These are phyloP conservation scores for Vidua macroura DNA, from an alignment of 2,113 vertebrate species.

Conservation along the genomic window DNA sequence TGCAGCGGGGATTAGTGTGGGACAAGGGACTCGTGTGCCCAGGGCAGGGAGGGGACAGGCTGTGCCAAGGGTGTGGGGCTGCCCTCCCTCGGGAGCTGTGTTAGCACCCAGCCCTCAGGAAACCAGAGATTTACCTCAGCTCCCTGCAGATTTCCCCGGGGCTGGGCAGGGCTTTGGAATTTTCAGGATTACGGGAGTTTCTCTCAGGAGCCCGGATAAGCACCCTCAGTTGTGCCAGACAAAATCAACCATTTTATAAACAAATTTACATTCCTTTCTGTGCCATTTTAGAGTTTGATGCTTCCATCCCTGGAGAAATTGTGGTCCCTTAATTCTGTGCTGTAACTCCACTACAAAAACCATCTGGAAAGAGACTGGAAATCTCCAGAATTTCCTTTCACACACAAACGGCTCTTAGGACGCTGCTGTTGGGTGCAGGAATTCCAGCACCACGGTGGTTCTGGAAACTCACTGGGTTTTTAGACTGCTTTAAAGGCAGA, in stretches of 20 bases:
- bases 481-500: neutral
- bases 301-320: neutral
- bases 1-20: neutral
- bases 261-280: neutral
- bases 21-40: neutral
- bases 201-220: too few relatives aligned
- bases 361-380: neutral
- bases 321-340: neutral
- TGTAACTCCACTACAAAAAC: neutral
- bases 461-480: accelerated
- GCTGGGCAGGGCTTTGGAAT: too few relatives aligned
- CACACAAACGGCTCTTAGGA: neutral
- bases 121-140: neutral
- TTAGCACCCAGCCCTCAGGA: neutral
- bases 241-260: neutral
- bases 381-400: neutral
- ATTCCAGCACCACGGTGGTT: accelerated
- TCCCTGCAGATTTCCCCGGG: too few relatives aligned
- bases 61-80: neutral
- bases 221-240: too few relatives aligned
- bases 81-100: neutral
- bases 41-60: accelerated
- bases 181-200: neutral
- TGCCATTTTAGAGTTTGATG: neutral
- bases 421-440: accelerated